Evolutionary conservation across 2,888 invertebrate species (phyloP), one percentile per base, ranked within the genome.

Genomic region (Frankliniella fusca): DNA sequence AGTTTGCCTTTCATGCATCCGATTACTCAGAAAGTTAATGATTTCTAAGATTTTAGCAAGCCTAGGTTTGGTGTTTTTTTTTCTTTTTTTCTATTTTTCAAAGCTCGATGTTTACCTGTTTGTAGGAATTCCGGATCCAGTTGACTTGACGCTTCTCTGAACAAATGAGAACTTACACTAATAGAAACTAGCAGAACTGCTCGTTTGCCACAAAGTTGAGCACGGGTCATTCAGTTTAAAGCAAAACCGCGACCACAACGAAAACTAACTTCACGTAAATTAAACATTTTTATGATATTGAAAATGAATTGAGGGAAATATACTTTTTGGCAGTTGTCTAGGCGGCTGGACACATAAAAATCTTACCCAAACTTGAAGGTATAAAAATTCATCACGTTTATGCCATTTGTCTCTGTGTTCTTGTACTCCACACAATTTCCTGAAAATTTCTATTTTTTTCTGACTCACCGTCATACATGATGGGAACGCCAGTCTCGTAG

Each of bases 401-500:
- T 38, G 38, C 38, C 38, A 5, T 38, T 38, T 38, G 38, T 5
- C 38, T 38, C 2, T 3, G 38, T 38, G 38, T 38, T 38, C 38
- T 38, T 38, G 38, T 38, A 38, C 38, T 38, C 38, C 38, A 38
- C 5, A 38, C 38, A 38, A 38, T 38, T 38, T 2, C 38, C 38
- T 38, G 38, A 38, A 38, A 38, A 38, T 38, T 3, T 38, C 38
- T 38, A 38, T 38, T 38, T 3, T 38, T 48, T 84, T 84, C 81
- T 84, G 82, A 87, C 94, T 94, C 92, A 97, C 97, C 97, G 90
- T 96, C 95, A 89, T 95, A 97, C 94, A 96, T 95, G 87, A 96
- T 96, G 86, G 97, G 97, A 85, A 96, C 95, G 85, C 96, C 96
- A 83, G 96, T 96, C 90, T 97, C 96, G 87, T 97, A 97, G 89